These are phyloP conservation scores for Drosophila subobscura DNA, from an alignment of 1,140 invertebrate species.

Conservation along the genomic window DNA sequence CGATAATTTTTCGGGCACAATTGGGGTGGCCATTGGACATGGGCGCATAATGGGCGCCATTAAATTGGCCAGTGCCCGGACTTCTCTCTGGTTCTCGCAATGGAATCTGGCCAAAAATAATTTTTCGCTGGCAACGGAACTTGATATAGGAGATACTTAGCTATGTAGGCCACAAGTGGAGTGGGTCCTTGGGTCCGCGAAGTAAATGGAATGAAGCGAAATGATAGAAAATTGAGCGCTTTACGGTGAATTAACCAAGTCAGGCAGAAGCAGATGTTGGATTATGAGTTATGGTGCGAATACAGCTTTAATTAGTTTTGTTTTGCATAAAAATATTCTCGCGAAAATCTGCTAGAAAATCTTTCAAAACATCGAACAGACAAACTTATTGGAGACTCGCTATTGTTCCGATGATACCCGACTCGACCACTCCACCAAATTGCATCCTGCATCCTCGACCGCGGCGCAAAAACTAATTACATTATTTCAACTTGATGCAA, in stretches of 20 bases:
- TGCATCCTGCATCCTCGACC: slow-evolving; percentile 43
- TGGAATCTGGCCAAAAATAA: slow-evolving; percentile 46
- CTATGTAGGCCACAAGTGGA: slow-evolving; percentile 55
- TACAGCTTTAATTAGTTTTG: slow-evolving; percentile 14
- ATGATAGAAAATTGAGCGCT: slow-evolving; percentile 24
- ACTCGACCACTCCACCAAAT: slow-evolving; percentile 25
- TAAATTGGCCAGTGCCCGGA: slow-evolving; percentile 46
- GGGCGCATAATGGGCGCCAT: slow-evolving; percentile 64
- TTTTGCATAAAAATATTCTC: not conserved
- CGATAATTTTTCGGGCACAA: slow-evolving; percentile 70
- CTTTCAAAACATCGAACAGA: slow-evolving; percentile 28
- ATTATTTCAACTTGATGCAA: slow-evolving; percentile 81
- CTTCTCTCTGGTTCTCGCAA: slow-evolving; percentile 27
- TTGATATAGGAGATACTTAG: slow-evolving; percentile 65
- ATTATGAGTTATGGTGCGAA: slow-evolving; percentile 21
- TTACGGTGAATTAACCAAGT: slow-evolving; percentile 8
- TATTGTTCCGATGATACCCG: slow-evolving; percentile 8
- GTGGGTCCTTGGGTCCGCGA: slow-evolving; percentile 2
- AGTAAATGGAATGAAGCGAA: slow-evolving; percentile 1
- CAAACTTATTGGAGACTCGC: slow-evolving; percentile 14
- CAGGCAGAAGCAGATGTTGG: slow-evolving; percentile 19
- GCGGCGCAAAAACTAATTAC: slow-evolving; percentile 76
- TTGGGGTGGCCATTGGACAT: slow-evolving; percentile 55
- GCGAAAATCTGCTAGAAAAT: not conserved
- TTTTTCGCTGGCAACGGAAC: slow-evolving; percentile 25